These are phyloP conservation scores for Cyrtorhinus lividipennis DNA, from an alignment of 1,140 invertebrate species.

Conservation along the genomic window DNA sequence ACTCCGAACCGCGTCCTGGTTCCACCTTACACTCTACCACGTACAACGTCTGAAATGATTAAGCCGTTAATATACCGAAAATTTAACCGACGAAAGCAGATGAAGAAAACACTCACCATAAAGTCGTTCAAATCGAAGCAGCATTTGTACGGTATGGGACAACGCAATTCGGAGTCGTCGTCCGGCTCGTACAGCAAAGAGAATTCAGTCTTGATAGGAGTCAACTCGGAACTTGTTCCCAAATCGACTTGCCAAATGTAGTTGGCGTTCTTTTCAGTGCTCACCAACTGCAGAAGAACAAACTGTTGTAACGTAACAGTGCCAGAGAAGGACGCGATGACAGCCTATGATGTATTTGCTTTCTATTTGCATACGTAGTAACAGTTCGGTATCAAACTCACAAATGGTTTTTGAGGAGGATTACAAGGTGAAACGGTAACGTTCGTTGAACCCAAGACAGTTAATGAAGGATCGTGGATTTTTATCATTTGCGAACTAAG, in stretches of 20 bases:
- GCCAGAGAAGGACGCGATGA: no score
- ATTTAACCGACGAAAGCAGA: not conserved
- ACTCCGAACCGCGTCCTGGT: slow-evolving; percentile 63
- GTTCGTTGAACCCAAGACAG: not conserved
- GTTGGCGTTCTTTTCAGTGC: slow-evolving; percentile 51
- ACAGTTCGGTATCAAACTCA: no score
- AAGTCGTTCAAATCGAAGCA: slow-evolving; percentile 47
- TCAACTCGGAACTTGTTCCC: slow-evolving; percentile 36
- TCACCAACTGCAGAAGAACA: slow-evolving; percentile 35
- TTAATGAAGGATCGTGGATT: not conserved
- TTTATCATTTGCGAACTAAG: slow-evolving; percentile 37
- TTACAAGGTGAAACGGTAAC: not conserved
- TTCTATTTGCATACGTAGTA: no score
- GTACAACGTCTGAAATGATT: slow-evolving; percentile 64
- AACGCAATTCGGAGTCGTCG: slow-evolving; percentile 33
- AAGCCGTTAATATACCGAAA: slow-evolving; percentile 23
- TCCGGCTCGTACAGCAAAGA: slow-evolving; percentile 44
- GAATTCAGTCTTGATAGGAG: slow-evolving; percentile 53
- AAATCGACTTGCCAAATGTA: slow-evolving; percentile 68
- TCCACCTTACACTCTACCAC: slow-evolving; percentile 66
- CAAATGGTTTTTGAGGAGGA: not conserved
- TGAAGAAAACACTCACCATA: slow-evolving; percentile 35
- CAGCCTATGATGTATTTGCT: no score
- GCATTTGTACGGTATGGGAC: slow-evolving; percentile 33
- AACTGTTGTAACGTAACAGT: not conserved